Evolutionary conservation across 2,888 invertebrate genomes (phyloP).

Genomic region (Galerucella calmariensis): DNA sequence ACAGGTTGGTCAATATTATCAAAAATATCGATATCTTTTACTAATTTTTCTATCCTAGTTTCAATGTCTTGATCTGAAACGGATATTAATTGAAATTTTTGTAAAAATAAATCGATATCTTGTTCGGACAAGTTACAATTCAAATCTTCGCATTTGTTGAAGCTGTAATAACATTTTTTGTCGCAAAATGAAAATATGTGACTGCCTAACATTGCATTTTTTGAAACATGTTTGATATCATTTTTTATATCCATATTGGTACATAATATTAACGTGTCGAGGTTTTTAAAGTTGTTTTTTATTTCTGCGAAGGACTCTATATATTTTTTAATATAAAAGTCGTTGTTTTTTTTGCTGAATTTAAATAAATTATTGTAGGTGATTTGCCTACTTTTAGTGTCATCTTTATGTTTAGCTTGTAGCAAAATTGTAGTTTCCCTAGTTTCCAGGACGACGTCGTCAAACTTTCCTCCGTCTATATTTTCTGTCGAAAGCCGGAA

Average conservation of each 20-base stretch:
- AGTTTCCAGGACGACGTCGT: constrained; percentile 15
- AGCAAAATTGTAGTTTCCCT: neutral
- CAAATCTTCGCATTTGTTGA: neutral
- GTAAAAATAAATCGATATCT: neutral
- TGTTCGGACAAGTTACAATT: neutral
- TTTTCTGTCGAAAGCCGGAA: constrained; percentile 12
- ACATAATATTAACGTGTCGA: neutral
- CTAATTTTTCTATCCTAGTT: neutral
- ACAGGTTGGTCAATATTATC: neutral
- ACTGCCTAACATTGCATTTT: neutral
- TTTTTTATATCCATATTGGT: neutral
- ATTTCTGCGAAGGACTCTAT: neutral
- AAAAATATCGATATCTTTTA: neutral
- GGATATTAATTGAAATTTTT: neutral
- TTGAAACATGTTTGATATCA: neutral
- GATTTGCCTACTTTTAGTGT: neutral
- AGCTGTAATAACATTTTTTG: neutral
- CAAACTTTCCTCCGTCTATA: neutral
- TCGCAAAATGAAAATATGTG: constrained; percentile 1
- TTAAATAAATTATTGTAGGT: neutral
- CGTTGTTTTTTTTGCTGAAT: neutral
- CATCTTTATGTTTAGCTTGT: constrained; percentile 14
- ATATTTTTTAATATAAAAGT: constrained; percentile 2
- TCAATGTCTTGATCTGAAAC: neutral
- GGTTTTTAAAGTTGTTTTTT: neutral